phyloP scores from a whole-genome alignment of 64 coral and sea anemone species.

The Platygyra sinensis region DNA sequence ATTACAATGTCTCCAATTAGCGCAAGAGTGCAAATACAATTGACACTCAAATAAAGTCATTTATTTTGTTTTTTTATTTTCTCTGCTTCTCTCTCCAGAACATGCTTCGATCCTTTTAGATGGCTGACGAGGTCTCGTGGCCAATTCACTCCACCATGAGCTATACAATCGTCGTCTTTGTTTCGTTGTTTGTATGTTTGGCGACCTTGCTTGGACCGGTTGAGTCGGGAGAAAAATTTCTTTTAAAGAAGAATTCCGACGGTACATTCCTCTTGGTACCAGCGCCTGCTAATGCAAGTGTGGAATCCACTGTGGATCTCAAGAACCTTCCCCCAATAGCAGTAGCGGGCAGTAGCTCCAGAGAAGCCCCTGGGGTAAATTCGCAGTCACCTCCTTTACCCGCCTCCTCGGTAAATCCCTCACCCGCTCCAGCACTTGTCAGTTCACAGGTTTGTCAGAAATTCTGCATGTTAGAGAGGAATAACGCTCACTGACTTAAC shows the following conservation, averaged over 20 bases:
- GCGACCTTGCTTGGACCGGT: neutral
- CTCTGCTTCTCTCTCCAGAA: neutral
- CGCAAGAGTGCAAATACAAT: no score
- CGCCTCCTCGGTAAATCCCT: neutral
- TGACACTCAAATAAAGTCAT: no score
- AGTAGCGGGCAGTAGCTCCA: constrained; percentile 20
- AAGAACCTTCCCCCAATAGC: constrained; percentile 84
- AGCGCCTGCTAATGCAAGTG: constrained; percentile 35
- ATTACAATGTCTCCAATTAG: no score
- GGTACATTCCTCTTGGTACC: constrained; percentile 61
- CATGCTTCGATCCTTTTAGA: neutral
- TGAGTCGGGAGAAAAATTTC: constrained; percentile 30
- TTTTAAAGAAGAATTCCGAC: constrained; percentile 55
- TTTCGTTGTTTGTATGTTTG: neutral
- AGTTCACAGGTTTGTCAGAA: neutral
- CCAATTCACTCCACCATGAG: neutral
- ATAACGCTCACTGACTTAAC: no score
- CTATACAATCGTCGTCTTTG: neutral
- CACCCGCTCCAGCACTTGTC: neutral
- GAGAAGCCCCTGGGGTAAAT: constrained; percentile 77
- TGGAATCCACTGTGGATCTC: constrained; percentile 49
- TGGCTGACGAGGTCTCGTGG: neutral
- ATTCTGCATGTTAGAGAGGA: neutral
- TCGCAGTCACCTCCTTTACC: constrained; percentile 56
- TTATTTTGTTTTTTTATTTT: no score